phyloP scores from a whole-genome alignment of 1,140 invertebrate genomes.

The Drosophila oshimai region DNA sequence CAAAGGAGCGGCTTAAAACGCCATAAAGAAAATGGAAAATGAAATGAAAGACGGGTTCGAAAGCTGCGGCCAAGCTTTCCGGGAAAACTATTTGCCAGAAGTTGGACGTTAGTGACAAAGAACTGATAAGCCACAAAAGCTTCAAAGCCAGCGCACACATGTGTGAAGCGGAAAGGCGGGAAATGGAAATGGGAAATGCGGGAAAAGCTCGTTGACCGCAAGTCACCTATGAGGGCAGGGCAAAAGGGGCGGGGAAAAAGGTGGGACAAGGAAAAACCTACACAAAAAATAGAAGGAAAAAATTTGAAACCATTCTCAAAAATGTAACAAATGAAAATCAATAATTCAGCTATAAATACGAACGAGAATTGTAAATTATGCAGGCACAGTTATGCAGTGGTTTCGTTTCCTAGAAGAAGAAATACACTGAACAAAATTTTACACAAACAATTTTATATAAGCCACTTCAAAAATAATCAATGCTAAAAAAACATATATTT shows the following conservation, averaged over 20 bases:
- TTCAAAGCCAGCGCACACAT: conserved; percentile 26
- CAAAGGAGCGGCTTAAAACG: background rate
- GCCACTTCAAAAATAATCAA: too few relatives aligned
- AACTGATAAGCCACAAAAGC: conserved; percentile 42
- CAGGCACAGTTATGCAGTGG: conserved; percentile 24
- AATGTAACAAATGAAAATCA: conserved; percentile 62
- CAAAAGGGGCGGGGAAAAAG: background rate
- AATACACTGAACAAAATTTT: background rate
- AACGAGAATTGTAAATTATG: conserved; percentile 53
- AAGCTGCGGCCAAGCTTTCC: conserved; percentile 32
- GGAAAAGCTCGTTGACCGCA: conserved; percentile 39
- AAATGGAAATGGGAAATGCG: conserved; percentile 6
- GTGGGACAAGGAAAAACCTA: background rate
- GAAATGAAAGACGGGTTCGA: conserved; percentile 6
- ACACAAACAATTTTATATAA: too few relatives aligned
- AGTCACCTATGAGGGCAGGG: background rate
- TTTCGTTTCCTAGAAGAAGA: background rate
- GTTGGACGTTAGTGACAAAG: conserved; percentile 19
- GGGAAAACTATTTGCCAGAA: conserved; percentile 17
- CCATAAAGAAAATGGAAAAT: conserved; percentile 9
- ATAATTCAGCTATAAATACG: conserved; percentile 70
- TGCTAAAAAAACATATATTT: too few relatives aligned
- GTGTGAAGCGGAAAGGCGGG: background rate
- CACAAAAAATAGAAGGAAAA: background rate
- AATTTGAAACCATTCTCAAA: conserved; percentile 52